Conservation (phyloP, 2,113 vertebrate genomes). For the Microtus ochrogaster region DNA sequence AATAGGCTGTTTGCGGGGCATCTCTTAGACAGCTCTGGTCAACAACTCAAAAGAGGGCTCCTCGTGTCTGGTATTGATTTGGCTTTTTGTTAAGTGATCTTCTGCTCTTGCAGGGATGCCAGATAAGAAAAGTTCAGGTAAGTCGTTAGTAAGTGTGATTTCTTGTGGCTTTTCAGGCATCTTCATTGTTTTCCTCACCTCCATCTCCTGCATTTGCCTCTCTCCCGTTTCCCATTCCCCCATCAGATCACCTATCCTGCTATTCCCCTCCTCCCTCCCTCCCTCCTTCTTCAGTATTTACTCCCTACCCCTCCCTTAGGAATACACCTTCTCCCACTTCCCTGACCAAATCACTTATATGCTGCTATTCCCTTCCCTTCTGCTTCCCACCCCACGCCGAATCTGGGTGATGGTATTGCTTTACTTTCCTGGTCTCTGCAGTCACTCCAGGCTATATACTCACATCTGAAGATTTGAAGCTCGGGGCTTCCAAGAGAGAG, state of each 20-base stretch:
- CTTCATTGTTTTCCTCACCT: neutral
- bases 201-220: neutral
- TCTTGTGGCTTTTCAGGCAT: neutral
- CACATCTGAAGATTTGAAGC: neutral
- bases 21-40: neutral
- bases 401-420: neutral
- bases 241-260: neutral
- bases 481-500: neutral
- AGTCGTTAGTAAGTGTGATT: neutral
- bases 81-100: neutral
- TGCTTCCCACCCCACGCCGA: neutral
- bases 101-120: neutral
- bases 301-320: neutral
- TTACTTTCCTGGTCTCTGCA: neutral
- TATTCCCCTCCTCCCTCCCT: neutral
- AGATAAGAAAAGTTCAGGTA: neutral
- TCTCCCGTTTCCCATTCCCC: neutral
- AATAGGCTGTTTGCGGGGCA: neutral
- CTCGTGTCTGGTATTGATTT: neutral
- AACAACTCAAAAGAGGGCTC: neutral
- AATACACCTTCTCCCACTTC: neutral
- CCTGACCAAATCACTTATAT: neutral
- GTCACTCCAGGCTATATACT: neutral
- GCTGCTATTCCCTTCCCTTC: neutral
- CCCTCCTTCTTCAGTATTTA: neutral